Percentiles rank a stretch among this genome's conserved stretches.
phyloP scores from a whole-genome alignment of 2,113 vertebrate genomes.

The Poeciliopsis retropinna region DNA sequence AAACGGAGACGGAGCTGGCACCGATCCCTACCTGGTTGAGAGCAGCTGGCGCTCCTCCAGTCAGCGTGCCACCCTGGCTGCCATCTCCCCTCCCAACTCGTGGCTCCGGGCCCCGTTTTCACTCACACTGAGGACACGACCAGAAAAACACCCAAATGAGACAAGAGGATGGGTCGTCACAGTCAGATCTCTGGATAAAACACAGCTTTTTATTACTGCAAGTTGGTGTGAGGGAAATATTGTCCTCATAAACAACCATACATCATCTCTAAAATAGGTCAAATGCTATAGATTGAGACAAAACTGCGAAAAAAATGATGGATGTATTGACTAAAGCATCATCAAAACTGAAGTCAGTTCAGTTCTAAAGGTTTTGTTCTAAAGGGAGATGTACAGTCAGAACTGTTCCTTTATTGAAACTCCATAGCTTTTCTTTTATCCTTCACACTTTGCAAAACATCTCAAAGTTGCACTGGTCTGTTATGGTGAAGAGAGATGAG shows the following conservation, averaged over 20 bases:
- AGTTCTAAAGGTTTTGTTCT: too few relatives aligned
- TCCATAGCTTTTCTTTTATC: neutral
- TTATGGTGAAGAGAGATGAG: too few relatives aligned
- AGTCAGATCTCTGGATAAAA: slow-evolving; percentile 8
- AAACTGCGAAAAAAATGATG: neutral
- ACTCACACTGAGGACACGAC: slow-evolving; percentile 35
- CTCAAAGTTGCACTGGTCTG: neutral
- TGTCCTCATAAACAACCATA: neutral
- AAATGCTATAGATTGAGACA: neutral
- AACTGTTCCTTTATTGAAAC: neutral
- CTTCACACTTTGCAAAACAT: neutral
- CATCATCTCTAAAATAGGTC: neutral
- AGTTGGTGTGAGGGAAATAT: neutral
- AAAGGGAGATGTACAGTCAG: too few relatives aligned
- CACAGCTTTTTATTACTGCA: neutral
- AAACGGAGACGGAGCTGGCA: slow-evolving; percentile 32
- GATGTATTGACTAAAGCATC: too few relatives aligned
- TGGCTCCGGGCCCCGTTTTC: slow-evolving; percentile 50
- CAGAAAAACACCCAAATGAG: slow-evolving; percentile 29
- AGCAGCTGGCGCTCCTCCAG: slow-evolving; percentile 51
- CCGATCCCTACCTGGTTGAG: slow-evolving; percentile 50
- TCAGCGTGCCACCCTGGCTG: slow-evolving; percentile 46
- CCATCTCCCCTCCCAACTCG: slow-evolving; percentile 42
- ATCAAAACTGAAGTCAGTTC: too few relatives aligned
- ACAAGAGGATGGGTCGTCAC: slow-evolving; percentile 23